Conservation (phyloP, 2,888 invertebrate genomes). For the Venusia cambrica region DNA sequence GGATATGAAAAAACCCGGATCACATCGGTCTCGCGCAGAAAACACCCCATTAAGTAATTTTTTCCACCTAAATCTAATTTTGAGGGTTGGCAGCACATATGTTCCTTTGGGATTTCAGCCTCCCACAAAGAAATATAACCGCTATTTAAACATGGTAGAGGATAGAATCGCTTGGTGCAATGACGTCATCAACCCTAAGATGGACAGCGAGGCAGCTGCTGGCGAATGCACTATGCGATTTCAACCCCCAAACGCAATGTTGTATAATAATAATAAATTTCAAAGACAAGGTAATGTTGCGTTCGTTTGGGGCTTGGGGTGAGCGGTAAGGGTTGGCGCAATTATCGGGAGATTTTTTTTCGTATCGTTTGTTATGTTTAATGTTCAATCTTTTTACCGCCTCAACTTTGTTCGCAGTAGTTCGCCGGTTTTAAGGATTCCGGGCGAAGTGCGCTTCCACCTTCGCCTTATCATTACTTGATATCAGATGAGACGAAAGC, state of each 20-base stretch:
- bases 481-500: too few species aligned
- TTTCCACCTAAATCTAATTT: conserved; percentile 72
- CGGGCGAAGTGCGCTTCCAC: too few species aligned
- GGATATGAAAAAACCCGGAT: conserved; percentile 47
- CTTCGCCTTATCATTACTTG: too few species aligned
- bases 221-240: conserved; percentile 62
- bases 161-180: conserved; percentile 30
- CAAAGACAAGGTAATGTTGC: conserved; percentile 67
- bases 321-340: conserved; percentile 56
- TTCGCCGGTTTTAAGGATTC: too few species aligned
- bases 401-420: too few species aligned
- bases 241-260: conserved; percentile 67
- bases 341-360: conserved; percentile 59
- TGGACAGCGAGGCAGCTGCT: conserved; percentile 61
- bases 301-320: conserved; percentile 43
- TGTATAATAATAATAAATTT: conserved; percentile 75
- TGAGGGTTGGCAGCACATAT: conserved; percentile 72
- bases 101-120: conserved; percentile 60
- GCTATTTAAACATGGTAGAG: conserved; percentile 29
- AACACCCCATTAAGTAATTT: conserved; percentile 78
- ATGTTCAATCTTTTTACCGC: too few species aligned
- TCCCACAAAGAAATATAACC: conserved; percentile 30
- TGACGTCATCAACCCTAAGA: conserved; percentile 38
- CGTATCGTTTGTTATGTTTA: conserved; percentile 37
- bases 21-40: conserved; percentile 63